Percentiles rank a stretch among this genome's conserved stretches.
phyloP scores from a whole-genome alignment of 1,140 invertebrate species.

The Lucilia sericata region DNA sequence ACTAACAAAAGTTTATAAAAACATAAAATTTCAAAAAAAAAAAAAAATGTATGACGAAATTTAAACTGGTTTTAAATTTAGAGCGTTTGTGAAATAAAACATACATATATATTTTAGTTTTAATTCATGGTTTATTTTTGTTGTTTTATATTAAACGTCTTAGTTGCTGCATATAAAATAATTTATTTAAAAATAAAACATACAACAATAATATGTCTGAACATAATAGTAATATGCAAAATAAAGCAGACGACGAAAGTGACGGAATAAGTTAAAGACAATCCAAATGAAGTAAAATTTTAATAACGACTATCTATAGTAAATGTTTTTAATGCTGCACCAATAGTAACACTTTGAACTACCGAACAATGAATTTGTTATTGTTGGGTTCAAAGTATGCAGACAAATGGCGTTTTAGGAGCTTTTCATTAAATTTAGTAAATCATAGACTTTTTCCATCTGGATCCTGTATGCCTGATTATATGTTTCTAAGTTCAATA shows the following conservation, averaged over 20 bases:
- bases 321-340: neutral
- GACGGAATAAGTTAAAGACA: neutral
- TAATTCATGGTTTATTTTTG: neutral
- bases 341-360: no score
- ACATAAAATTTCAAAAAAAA: no score
- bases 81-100: slow-evolving; percentile 8
- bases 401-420: no score
- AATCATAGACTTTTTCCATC: no score
- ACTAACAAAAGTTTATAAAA: neutral
- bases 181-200: neutral
- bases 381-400: no score
- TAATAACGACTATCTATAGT: neutral
- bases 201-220: neutral
- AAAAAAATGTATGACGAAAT: neutral
- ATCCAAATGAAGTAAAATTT: neutral
- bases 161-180: neutral
- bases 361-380: no score
- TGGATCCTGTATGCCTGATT: no score
- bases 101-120: neutral
- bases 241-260: neutral
- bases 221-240: slow-evolving; percentile 8
- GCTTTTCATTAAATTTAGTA: no score
- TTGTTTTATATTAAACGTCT: neutral
- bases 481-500: no score
- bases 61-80: slow-evolving; percentile 14